Evolutionary conservation across 1,140 invertebrate genomes (phyloP), one percentile per base, ranked within the genome.

Genomic region (Zeugodacus cucurbitae): DNA sequence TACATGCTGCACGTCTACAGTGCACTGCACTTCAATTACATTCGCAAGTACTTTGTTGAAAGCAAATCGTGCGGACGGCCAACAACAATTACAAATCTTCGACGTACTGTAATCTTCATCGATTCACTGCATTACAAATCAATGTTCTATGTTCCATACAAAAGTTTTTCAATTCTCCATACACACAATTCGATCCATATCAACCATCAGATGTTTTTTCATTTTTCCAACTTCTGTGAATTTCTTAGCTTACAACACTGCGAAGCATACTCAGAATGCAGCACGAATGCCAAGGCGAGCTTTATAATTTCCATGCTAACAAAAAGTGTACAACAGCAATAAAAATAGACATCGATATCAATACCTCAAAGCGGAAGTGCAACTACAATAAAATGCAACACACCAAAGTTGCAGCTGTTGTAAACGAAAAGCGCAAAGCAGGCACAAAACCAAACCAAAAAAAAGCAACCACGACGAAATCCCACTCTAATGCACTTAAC

Each of bases 401-500:
- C 29, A 74, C 29, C 1, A 2, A 74, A 41, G 34, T 37, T 74
- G 67, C 22, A 5, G 1, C 26, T 62, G 58, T 26, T n/a, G 67
- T 74, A 41, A 20, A 41, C 1, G 20, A 67, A 67, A 67, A 67
- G 64, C 29, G 29, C 29, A 67, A 32, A 26, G 22, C 32, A 70
- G 20, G 32, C 67, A 74, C 62, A 74, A 70, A 74, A 74, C 22
- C 67, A 41, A 29, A n/a, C n/a, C n/a, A n/a, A n/a, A n/a, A n/a
- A 17, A 3, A 20, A 74, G 67, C 5, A 7, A 41, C 34, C 67
- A 17, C 41, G 17, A 32, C 41, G 34, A 74, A 41, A 74, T 37
- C 34, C 32, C 67, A 34, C 67, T 74, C 67, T 74, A 74, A 74
- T 74, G 67, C 20, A 74, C 34, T 74, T 74, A 74, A 74, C 67